Percentiles rank a stretch among this genome's conserved stretches.
Conservation (phyloP, 2,797 vertebrate genomes). For the Champsocephalus esox region DNA sequence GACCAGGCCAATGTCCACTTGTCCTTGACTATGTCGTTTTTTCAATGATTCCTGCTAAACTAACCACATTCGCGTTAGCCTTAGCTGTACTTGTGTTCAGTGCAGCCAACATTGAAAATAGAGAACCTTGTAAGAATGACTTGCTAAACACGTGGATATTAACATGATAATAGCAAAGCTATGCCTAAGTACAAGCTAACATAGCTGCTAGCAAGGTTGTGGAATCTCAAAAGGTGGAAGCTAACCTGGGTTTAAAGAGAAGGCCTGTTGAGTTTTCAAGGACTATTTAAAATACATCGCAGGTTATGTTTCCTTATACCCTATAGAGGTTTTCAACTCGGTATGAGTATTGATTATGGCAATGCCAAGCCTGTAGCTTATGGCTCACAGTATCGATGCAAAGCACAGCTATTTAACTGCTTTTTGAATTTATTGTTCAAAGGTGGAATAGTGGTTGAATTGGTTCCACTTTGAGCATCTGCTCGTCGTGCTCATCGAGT, state of each 20-base stretch:
- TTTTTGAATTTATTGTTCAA: conserved; percentile 37
- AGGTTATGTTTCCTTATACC: neutral
- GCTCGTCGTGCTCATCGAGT: conserved; percentile 60
- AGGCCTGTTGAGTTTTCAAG: conserved; percentile 27
- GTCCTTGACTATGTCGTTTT: too few relatives aligned
- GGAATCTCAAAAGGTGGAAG: conserved; percentile 23
- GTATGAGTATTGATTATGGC: neutral
- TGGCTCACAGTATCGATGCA: neutral
- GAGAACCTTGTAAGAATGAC: neutral
- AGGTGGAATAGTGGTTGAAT: conserved; percentile 38
- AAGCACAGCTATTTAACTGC: conserved; percentile 24
- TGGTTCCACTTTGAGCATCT: conserved; percentile 72
- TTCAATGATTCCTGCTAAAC: too few relatives aligned
- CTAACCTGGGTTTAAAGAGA: conserved; percentile 30
- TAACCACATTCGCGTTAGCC: too few relatives aligned
- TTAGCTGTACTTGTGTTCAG: too few relatives aligned
- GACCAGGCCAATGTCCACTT: too few relatives aligned
- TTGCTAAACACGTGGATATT: neutral
- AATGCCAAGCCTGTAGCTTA: too few relatives aligned
- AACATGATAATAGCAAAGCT: too few relatives aligned
- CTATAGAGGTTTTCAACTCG: neutral
- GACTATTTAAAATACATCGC: conserved; percentile 33
- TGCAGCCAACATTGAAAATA: neutral
- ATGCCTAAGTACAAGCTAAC: neutral
- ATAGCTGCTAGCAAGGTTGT: too few relatives aligned